Evolutionary conservation across 2,888 invertebrate genomes (phyloP).

Genomic region (Mayetiola destructor): DNA sequence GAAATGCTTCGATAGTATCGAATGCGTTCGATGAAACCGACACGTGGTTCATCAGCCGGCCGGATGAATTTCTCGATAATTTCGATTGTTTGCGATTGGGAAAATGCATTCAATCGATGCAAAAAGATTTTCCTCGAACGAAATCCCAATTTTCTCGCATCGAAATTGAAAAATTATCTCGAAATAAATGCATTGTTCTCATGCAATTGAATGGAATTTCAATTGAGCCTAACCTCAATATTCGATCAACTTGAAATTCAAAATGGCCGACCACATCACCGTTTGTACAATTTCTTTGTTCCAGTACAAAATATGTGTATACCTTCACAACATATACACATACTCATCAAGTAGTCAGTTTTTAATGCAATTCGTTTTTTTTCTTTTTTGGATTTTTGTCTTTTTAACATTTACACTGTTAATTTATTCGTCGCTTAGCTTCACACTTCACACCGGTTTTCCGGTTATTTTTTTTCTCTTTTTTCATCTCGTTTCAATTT

Average conservation of each 20-base stretch:
- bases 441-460: background rate
- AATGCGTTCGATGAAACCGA: background rate
- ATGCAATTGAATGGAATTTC: background rate
- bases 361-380: no score
- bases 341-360: no score
- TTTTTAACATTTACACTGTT: background rate
- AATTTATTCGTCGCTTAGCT: background rate
- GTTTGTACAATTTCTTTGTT: constrained; percentile 5
- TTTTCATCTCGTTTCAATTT: background rate
- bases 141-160: background rate
- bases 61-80: background rate
- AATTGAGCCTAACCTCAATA: background rate
- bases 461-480: no score
- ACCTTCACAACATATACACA: background rate
- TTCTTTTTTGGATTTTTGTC: no score
- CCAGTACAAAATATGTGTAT: background rate
- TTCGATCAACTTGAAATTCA: background rate
- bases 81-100: background rate
- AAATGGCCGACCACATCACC: constrained; percentile 1
- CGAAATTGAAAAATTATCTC: no score
- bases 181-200: no score
- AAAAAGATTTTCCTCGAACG: background rate
- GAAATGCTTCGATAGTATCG: no score
- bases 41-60: constrained; percentile 9
- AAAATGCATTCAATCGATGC: background rate